These are phyloP conservation scores for Eriosoma lanigerum DNA, from an alignment of 1,140 invertebrate genomes.

Conservation along the genomic window DNA sequence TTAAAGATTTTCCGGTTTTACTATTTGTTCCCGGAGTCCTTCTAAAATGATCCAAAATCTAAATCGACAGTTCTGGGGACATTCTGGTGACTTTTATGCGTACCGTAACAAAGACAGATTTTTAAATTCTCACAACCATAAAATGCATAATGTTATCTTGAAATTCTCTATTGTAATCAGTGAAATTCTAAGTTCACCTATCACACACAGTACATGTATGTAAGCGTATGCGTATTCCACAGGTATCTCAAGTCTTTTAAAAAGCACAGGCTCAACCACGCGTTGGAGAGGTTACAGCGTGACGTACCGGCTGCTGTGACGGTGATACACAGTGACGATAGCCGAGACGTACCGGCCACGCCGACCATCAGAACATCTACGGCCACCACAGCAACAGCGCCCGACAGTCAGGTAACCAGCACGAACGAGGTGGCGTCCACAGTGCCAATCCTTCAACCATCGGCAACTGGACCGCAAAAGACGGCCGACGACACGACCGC, in stretches of 20 bases:
- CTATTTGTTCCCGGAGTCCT: too few relatives aligned
- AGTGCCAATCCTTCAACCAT: constrained; percentile 58
- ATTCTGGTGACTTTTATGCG: too few relatives aligned
- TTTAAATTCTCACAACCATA: too few relatives aligned
- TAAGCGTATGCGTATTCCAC: not conserved
- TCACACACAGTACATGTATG: too few relatives aligned
- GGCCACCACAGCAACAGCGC: constrained; percentile 59
- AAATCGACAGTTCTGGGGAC: too few relatives aligned
- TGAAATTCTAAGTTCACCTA: too few relatives aligned
- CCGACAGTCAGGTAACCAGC: constrained; percentile 69
- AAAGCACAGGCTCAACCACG: constrained; percentile 84
- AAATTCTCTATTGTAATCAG: too few relatives aligned
- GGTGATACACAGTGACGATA: constrained; percentile 12
- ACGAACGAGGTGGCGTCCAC: constrained; percentile 70
- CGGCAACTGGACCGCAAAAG: constrained; percentile 44
- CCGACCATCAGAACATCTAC: constrained; percentile 52
- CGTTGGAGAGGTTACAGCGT: constrained; percentile 73
- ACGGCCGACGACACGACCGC: constrained; percentile 56
- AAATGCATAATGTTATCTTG: too few relatives aligned
- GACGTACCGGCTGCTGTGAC: constrained; percentile 19
- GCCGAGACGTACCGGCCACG: constrained; percentile 43
- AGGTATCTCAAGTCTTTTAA: constrained; percentile 85
- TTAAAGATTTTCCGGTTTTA: too few relatives aligned
- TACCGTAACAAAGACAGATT: too few relatives aligned
- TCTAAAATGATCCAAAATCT: too few relatives aligned